Percentiles rank a stretch among this genome's conserved stretches.
phyloP scores from a whole-genome alignment of 2,113 vertebrate genomes.

The Cyrtonyx montezumae region DNA sequence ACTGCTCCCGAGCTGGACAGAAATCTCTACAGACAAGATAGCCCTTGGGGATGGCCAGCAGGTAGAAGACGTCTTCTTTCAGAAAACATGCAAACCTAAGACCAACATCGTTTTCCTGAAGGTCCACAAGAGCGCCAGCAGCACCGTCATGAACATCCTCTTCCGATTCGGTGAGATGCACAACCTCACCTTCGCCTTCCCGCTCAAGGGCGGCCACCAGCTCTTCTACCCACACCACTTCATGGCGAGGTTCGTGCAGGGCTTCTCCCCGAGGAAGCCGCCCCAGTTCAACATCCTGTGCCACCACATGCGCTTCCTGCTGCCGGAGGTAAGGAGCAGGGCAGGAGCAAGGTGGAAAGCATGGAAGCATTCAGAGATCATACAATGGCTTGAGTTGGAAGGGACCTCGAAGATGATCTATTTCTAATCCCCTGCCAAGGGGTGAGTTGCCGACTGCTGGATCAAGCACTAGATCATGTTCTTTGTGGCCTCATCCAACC shows the following conservation, averaged over 20 bases:
- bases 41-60: background rate
- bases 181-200: slow-evolving; percentile 86
- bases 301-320: slow-evolving; percentile 87
- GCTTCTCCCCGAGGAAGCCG: slow-evolving; percentile 36
- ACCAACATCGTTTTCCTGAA: slow-evolving; percentile 86
- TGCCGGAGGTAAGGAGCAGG: slow-evolving; percentile 74
- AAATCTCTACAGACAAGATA: background rate
- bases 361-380: background rate
- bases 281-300: slow-evolving; percentile 84
- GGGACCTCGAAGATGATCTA: too few relatives aligned
- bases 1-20: background rate
- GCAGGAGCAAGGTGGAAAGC: accelerated
- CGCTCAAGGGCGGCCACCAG: slow-evolving; percentile 72
- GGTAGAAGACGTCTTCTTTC: background rate
- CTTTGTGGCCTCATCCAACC: too few relatives aligned
- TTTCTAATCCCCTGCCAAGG: too few relatives aligned
- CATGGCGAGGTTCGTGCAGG: slow-evolving; percentile 78
- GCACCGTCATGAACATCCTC: slow-evolving; percentile 86
- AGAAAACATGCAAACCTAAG: slow-evolving; percentile 68
- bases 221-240: slow-evolving; percentile 82
- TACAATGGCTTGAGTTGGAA: too few relatives aligned
- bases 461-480: too few relatives aligned
- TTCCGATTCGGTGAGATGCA: slow-evolving; percentile 85
- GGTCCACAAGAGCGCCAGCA: slow-evolving; percentile 89
- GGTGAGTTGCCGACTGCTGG: too few relatives aligned